Conservation (phyloP, 2,113 vertebrate genomes). For the Paraplagusia blochii region DNA sequence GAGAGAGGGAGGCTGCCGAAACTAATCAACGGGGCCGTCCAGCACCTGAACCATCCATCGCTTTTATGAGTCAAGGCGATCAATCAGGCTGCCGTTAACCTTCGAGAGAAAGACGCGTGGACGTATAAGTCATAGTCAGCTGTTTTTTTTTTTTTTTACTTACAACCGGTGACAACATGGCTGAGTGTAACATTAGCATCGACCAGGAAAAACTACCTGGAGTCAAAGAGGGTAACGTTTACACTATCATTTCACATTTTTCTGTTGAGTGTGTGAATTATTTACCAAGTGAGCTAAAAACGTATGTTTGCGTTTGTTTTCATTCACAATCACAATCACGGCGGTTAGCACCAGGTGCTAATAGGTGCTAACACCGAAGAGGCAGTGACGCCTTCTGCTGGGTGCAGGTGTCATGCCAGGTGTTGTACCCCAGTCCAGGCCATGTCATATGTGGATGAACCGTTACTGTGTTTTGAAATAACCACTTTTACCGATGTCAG, state of each 20-base stretch:
- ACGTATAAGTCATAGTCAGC: slow-evolving; percentile 56
- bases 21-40: slow-evolving; percentile 67
- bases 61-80: slow-evolving; percentile 62
- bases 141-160: slow-evolving; percentile 26
- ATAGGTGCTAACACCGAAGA: slow-evolving; percentile 22
- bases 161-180: slow-evolving; percentile 72
- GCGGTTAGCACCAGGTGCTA: slow-evolving; percentile 34
- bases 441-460: neutral
- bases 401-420: slow-evolving; percentile 2
- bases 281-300: neutral
- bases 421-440: neutral
- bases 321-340: neutral
- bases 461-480: too few relatives aligned
- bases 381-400: neutral
- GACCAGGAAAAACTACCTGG: slow-evolving; percentile 79
- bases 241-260: slow-evolving; percentile 13
- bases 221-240: slow-evolving; percentile 79
- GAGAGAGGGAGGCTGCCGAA: slow-evolving; percentile 59
- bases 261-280: slow-evolving; percentile 8
- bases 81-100: slow-evolving; percentile 63
- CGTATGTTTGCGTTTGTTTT: slow-evolving; percentile 25
- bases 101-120: slow-evolving; percentile 49
- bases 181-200: slow-evolving; percentile 76
- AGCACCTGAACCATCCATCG: slow-evolving; percentile 63
- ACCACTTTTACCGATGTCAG: too few relatives aligned